A percentile compares a stretch with the other conserved stretches of the same genome.
Conservation (phyloP, 2,888 invertebrate species). For the Orthosia gothica region DNA sequence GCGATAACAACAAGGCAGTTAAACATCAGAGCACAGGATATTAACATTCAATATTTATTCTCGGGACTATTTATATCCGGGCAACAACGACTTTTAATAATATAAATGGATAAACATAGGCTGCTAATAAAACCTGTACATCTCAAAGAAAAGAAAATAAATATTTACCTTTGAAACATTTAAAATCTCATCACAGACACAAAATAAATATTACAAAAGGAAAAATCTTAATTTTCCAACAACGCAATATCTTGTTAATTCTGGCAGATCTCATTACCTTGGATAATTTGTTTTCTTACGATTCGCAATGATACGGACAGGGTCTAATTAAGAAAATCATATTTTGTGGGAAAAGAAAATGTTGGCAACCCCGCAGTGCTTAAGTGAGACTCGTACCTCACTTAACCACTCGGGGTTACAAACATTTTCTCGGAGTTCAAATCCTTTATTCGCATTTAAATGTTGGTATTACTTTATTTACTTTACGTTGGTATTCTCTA, state of each 20-base stretch:
- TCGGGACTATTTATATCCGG: too few species aligned
- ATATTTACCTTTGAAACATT: slow-evolving; percentile 26
- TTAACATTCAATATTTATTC: too few species aligned
- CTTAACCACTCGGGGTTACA: too few species aligned
- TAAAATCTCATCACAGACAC: slow-evolving; percentile 17
- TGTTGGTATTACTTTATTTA: neutral
- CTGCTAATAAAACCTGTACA: neutral
- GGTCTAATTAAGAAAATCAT: slow-evolving; percentile 57
- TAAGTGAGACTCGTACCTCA: neutral
- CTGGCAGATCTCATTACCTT: slow-evolving; percentile 45
- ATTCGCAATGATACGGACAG: slow-evolving; percentile 44
- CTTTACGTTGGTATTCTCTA: neutral
- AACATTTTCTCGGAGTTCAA: neutral
- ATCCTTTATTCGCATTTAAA: slow-evolving; percentile 11
- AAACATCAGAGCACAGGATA: too few species aligned
- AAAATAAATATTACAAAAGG: slow-evolving; percentile 25
- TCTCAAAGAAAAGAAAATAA: slow-evolving; percentile 13
- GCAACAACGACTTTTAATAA: neutral
- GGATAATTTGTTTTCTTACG: slow-evolving; percentile 53
- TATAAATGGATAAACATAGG: neutral
- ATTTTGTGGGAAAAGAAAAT: slow-evolving; percentile 36
- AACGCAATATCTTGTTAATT: slow-evolving; percentile 41
- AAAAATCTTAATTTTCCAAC: slow-evolving; percentile 3
- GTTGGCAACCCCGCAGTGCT: slow-evolving; percentile 3
- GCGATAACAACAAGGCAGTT: too few species aligned